A percentile compares a stretch with the other conserved stretches of the same genome.
Evolutionary conservation across 2,113 vertebrate genomes (phyloP).

Genomic region (Chaetops frenatus): DNA sequence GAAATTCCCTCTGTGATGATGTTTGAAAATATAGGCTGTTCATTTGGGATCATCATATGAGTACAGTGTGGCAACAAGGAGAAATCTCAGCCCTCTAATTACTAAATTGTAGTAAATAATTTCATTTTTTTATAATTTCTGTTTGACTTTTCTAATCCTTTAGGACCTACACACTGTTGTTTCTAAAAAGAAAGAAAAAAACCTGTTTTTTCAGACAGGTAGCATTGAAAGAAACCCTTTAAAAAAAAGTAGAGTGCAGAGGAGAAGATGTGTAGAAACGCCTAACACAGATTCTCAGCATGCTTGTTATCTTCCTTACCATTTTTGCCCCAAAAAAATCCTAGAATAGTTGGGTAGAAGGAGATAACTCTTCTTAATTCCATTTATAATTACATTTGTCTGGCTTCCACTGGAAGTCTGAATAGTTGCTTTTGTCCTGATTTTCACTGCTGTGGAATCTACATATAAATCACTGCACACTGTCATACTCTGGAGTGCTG

Average conservation of each 20-base stretch:
- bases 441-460: slow-evolving; percentile 59
- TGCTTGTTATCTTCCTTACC: slow-evolving; percentile 24
- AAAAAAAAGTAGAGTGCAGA: not conserved
- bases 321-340: not conserved
- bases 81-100: not conserved
- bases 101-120: not conserved
- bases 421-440: slow-evolving; percentile 4
- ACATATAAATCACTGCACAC: slow-evolving; percentile 54
- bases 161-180: not conserved
- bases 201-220: not conserved
- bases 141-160: not conserved
- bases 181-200: not conserved
- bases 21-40: slow-evolving; percentile 6
- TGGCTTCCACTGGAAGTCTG: slow-evolving; percentile 9
- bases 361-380: slow-evolving; percentile 17
- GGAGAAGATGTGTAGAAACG: slow-evolving; percentile 12
- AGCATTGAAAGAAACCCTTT: not conserved
- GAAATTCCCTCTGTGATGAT: slow-evolving; percentile 11
- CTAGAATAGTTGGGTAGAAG: slow-evolving; percentile 28
- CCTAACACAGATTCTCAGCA: not conserved
- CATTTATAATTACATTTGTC: slow-evolving; percentile 54
- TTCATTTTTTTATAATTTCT: not conserved
- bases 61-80: not conserved
- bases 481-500: slow-evolving; percentile 13
- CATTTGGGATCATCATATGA: not conserved